phyloP scores from a whole-genome alignment of 2,888 invertebrate genomes.

The Lucinisca nassula region DNA sequence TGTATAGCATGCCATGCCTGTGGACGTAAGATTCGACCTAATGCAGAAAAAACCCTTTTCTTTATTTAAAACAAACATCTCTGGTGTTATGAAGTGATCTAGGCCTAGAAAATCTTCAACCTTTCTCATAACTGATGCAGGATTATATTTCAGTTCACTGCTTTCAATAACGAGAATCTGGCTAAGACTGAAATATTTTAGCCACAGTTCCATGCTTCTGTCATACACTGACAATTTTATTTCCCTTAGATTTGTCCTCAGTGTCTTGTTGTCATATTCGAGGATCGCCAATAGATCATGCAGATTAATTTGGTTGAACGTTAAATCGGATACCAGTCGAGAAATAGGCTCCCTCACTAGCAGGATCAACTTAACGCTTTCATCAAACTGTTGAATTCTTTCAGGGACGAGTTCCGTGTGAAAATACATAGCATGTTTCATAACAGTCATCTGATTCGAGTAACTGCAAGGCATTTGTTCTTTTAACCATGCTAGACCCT shows the following conservation, averaged over 20 bases:
- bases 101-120: constrained; percentile 83
- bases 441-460: too few relatives aligned
- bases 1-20: constrained; percentile 94
- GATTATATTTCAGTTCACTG: constrained; percentile 77
- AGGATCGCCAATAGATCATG: too few relatives aligned
- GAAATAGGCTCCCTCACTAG: too few relatives aligned
- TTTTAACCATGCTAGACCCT: too few relatives aligned
- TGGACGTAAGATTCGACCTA: constrained; percentile 87
- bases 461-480: too few relatives aligned
- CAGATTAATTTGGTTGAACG: too few relatives aligned
- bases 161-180: constrained; percentile 97
- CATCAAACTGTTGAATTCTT: too few relatives aligned
- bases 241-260: background rate
- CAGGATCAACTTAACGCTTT: too few relatives aligned
- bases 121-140: constrained; percentile 76
- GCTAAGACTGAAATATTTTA: constrained; percentile 96
- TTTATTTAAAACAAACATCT: constrained; percentile 98
- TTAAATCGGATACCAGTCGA: too few relatives aligned
- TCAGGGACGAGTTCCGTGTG: too few relatives aligned
- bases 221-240: constrained; percentile 83
- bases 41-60: constrained; percentile 98
- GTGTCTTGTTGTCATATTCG: too few relatives aligned
- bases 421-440: too few relatives aligned
- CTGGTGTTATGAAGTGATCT: constrained; percentile 86
- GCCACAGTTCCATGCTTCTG: constrained; percentile 95